A percentile compares a stretch with the other conserved stretches of the same genome.
These are phyloP conservation scores for Calcarius lapponicus DNA, from an alignment of 2,797 vertebrate species.

Conservation along the genomic window DNA sequence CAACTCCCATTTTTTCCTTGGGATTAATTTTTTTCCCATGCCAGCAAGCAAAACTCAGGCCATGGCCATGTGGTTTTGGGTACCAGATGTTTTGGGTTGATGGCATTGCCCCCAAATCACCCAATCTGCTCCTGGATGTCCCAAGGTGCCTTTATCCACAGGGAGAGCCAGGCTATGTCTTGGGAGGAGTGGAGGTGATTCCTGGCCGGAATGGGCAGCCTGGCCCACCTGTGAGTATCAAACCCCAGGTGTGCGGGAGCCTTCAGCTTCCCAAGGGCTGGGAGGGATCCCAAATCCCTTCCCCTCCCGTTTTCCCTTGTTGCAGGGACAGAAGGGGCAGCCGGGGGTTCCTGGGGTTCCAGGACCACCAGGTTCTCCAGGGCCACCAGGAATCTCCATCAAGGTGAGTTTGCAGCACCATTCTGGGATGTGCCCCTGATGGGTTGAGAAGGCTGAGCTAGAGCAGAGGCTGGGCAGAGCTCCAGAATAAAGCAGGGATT, in stretches of 20 bases:
- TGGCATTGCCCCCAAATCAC: neutral
- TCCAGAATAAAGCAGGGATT: neutral
- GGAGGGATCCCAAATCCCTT: neutral
- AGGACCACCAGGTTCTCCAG: slow-evolving; percentile 79
- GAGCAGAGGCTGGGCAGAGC: neutral
- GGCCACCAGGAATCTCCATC: slow-evolving; percentile 80
- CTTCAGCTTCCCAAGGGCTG: neutral
- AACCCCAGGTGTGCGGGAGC: neutral
- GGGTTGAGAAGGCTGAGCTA: neutral
- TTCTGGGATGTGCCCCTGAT: neutral
- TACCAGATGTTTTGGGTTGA: neutral
- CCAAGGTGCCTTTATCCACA: neutral
- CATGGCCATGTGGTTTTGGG: neutral
- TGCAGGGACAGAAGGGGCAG: slow-evolving; percentile 76
- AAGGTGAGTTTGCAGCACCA: slow-evolving; percentile 75
- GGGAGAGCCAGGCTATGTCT: slow-evolving; percentile 89
- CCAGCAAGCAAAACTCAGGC: neutral
- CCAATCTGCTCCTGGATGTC: neutral
- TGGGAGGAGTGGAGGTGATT: slow-evolving; percentile 81
- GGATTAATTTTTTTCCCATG: neutral
- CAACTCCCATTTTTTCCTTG: neutral
- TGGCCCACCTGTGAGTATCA: slow-evolving; percentile 82
- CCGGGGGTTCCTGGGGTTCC: slow-evolving; percentile 82
- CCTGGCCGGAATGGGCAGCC: slow-evolving; percentile 86
- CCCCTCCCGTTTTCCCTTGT: neutral